These are phyloP conservation scores for Rutilus rutilus DNA, from an alignment of 2,113 vertebrate species.

Conservation along the genomic window DNA sequence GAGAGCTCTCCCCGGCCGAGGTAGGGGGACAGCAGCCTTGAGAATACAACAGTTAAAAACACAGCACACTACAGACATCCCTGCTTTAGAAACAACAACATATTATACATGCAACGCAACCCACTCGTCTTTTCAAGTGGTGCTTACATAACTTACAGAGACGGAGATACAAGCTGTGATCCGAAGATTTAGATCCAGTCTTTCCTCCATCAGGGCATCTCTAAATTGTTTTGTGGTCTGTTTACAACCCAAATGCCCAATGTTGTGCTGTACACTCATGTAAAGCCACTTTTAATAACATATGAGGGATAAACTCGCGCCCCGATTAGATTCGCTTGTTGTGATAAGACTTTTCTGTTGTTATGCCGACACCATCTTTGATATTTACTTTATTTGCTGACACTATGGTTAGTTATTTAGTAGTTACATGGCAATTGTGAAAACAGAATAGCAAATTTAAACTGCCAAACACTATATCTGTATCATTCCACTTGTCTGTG, in stretches of 20 bases:
- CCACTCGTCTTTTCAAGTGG: neutral
- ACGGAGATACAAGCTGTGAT: neutral
- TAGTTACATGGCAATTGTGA: neutral
- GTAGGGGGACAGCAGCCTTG: neutral
- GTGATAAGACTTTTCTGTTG: neutral
- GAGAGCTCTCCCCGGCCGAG: neutral
- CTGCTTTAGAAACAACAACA: constrained; percentile 23
- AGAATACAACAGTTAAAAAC: neutral
- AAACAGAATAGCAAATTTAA: neutral
- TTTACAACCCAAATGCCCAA: neutral
- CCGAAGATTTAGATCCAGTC: neutral
- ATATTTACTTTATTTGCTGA: neutral
- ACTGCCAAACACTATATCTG: neutral
- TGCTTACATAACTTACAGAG: neutral
- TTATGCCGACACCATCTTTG: neutral
- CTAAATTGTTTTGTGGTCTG: neutral
- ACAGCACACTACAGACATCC: neutral
- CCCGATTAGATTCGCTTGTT: neutral
- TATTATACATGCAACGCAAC: neutral
- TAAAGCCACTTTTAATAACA: neutral
- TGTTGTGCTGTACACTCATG: neutral
- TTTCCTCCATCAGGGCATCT: neutral
- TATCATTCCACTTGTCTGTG: no score
- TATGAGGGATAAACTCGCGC: neutral
- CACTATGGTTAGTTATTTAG: neutral